A percentile compares a stretch with the other conserved stretches of the same genome.
These are phyloP conservation scores for Dendrolimus punctatus DNA, from an alignment of 1,140 invertebrate species.

Conservation along the genomic window DNA sequence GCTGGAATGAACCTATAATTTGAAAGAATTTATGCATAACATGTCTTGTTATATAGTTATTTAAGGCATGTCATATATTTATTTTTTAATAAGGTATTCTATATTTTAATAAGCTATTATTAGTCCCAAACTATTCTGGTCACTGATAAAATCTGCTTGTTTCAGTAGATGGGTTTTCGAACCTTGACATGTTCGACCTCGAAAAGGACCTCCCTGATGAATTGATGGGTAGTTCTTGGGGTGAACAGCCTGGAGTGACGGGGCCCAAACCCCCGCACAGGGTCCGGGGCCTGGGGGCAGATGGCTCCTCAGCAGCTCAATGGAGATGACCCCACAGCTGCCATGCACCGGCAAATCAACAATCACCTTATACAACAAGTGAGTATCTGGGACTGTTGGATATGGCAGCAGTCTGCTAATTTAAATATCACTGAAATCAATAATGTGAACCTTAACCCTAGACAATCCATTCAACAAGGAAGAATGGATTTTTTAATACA, in stretches of 20 bases:
- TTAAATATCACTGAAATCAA: no score
- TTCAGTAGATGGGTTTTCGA: conserved; percentile 79
- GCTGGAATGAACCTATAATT: no score
- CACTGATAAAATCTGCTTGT: conserved; percentile 18
- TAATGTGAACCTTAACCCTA: no score
- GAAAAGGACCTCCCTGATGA: conserved; percentile 96
- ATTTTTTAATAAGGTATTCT: no score
- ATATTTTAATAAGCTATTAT: no score
- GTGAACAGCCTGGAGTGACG: conserved; percentile 74
- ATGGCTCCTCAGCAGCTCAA: conserved; percentile 74
- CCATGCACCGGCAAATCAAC: conserved; percentile 76
- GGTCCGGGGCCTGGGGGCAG: conserved; percentile 81
- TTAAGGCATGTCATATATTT: neutral
- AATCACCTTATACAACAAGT: conserved; percentile 79
- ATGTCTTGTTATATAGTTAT: conserved; percentile 5
- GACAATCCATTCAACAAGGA: no score
- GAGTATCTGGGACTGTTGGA: conserved; percentile 48
- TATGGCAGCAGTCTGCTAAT: neutral
- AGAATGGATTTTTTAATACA: no score
- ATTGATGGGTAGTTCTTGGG: conserved; percentile 84
- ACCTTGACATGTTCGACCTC: conserved; percentile 88
- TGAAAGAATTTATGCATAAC: neutral
- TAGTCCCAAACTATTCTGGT: neutral
- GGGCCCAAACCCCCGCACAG: conserved; percentile 81
- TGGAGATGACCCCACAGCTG: conserved; percentile 74